phyloP scores from a whole-genome alignment of 2,113 vertebrate species.

The Indicator indicator region DNA sequence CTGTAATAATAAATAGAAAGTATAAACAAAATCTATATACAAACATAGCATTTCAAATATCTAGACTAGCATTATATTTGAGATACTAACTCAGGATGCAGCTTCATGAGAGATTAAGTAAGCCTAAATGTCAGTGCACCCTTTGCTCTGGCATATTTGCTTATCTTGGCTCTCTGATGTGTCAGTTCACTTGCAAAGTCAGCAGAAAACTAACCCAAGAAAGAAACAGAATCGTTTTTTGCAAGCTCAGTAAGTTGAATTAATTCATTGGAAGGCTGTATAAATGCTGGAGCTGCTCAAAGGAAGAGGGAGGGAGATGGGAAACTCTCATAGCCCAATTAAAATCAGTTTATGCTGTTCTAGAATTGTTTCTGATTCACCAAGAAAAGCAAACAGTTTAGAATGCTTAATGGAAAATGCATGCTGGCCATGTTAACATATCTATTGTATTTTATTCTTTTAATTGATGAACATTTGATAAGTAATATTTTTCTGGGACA shows the following conservation, averaged over 20 bases:
- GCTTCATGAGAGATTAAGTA: not conserved
- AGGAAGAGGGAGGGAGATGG: not conserved
- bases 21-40: not conserved
- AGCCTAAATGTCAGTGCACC: not conserved
- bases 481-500: not conserved
- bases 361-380: not conserved
- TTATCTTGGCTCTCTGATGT: conserved; percentile 12
- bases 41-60: not conserved
- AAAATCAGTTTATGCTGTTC: not conserved
- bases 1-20: not conserved
- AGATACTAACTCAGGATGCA: not conserved
- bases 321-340: not conserved
- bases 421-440: not conserved
- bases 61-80: not conserved
- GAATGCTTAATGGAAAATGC: not conserved
- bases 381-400: not conserved
- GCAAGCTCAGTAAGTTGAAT: not conserved
- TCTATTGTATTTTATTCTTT: not conserved
- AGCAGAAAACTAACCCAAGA: conserved; percentile 17
- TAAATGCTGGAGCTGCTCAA: not conserved
- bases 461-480: not conserved
- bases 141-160: not conserved
- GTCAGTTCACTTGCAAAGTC: not conserved
- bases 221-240: conserved; percentile 6
- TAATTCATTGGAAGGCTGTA: not conserved